Conservation (phyloP, 2,797 vertebrate genomes). For the Diplodus sargus region DNA sequence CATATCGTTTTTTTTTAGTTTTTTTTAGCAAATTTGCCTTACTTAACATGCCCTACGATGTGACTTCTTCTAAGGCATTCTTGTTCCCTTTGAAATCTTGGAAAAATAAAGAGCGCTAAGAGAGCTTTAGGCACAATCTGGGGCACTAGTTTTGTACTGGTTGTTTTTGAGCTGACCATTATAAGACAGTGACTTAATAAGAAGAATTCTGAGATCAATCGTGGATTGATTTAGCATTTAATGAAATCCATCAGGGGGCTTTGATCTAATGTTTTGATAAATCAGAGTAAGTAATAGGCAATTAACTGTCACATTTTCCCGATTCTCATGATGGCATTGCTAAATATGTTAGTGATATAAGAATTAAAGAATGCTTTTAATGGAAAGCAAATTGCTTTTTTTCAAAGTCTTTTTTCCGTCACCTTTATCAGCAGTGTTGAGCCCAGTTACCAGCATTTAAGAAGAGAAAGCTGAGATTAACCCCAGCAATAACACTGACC, state of each 20-base stretch:
- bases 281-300: slow-evolving; percentile 64
- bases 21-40: too few species aligned
- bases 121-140: slow-evolving; percentile 8
- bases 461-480: slow-evolving; percentile 90
- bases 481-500: slow-evolving; percentile 88
- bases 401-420: slow-evolving; percentile 79
- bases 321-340: slow-evolving; percentile 58
- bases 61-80: slow-evolving; percentile 19
- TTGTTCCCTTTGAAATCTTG: slow-evolving; percentile 11
- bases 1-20: too few species aligned
- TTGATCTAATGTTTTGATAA: slow-evolving; percentile 62
- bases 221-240: slow-evolving; percentile 72
- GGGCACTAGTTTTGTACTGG: slow-evolving; percentile 12
- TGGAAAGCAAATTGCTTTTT: slow-evolving; percentile 86
- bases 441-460: slow-evolving; percentile 82
- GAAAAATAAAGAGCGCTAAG: slow-evolving; percentile 28
- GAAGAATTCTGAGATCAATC: slow-evolving; percentile 62
- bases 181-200: slow-evolving; percentile 47
- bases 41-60: too few species aligned
- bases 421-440: slow-evolving; percentile 91
- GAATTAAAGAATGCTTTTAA: slow-evolving; percentile 60
- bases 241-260: slow-evolving; percentile 62
- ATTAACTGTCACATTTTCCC: slow-evolving; percentile 69
- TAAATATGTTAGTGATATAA: slow-evolving; percentile 73
- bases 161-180: slow-evolving; percentile 62